A percentile compares a stretch with the other conserved stretches of the same genome.
phyloP scores from a whole-genome alignment of 2,888 invertebrate species.

The Augochlorella aurata region DNA sequence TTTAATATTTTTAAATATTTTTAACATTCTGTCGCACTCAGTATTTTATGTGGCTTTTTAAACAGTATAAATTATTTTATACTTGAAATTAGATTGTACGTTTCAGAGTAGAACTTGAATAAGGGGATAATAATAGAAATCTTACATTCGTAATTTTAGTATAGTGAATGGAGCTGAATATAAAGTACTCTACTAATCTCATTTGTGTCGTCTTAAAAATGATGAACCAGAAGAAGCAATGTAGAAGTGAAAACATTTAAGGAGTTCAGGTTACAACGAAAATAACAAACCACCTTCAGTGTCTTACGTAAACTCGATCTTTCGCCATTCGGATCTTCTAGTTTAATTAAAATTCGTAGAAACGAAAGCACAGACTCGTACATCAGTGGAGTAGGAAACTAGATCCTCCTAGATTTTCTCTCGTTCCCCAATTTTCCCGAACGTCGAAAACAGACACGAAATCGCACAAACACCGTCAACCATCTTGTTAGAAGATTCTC shows the following conservation, averaged over 20 bases:
- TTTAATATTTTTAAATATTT: no score
- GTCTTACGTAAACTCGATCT: no score
- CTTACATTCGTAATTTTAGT: no score
- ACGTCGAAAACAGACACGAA: neutral
- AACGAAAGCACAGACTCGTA: neutral
- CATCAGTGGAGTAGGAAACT: neutral
- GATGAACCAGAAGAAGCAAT: neutral
- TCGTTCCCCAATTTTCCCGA: neutral
- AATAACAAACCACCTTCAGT: neutral
- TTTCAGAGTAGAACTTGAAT: no score
- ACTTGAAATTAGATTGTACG: no score
- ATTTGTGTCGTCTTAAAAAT: neutral
- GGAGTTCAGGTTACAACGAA: neutral
- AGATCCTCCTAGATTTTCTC: neutral
- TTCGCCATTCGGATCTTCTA: neutral
- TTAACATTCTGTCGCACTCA: no score
- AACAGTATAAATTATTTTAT: no score
- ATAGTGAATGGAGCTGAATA: no score
- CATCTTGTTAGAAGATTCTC: neutral
- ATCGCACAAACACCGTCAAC: neutral
- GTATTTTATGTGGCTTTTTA: no score
- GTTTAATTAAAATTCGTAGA: neutral
- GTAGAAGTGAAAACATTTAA: neutral
- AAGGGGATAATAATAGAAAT: no score
- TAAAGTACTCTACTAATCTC: no score